Evolutionary conservation across 2,888 invertebrate genomes (phyloP).

Genomic region (Anticlea derivata): DNA sequence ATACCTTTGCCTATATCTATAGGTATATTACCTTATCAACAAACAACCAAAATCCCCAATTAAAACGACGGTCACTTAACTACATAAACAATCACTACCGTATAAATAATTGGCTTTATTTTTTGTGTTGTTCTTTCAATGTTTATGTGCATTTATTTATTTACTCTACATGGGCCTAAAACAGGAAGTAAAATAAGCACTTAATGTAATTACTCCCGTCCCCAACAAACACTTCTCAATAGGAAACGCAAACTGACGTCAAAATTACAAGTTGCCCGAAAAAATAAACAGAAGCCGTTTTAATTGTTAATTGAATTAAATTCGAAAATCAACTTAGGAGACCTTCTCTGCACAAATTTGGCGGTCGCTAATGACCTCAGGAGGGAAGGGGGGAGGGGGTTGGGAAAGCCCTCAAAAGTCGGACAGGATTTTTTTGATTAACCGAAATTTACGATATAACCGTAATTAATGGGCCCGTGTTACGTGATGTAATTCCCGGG

Average conservation of each 20-base stretch:
- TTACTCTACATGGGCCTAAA: not conserved
- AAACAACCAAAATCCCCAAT: too few species aligned
- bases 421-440: constrained; percentile 69
- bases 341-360: constrained; percentile 52
- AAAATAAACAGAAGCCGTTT: constrained; percentile 71
- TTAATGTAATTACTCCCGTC: constrained; percentile 32
- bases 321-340: constrained; percentile 68
- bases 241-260: constrained; percentile 56
- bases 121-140: too few species aligned
- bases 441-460: constrained; percentile 65
- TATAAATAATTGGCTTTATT: too few species aligned
- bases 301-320: constrained; percentile 81
- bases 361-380: constrained; percentile 64
- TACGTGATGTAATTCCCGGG: constrained; percentile 45
- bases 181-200: constrained; percentile 25
- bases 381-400: constrained; percentile 33
- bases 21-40: too few species aligned
- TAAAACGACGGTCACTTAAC: too few species aligned
- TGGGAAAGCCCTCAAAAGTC: constrained; percentile 50
- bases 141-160: too few species aligned
- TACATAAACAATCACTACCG: too few species aligned
- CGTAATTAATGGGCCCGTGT: constrained; percentile 67
- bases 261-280: constrained; percentile 60
- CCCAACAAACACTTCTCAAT: constrained; percentile 45
- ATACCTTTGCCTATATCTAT: too few species aligned